Evolutionary conservation across 1,140 invertebrate genomes (phyloP).

Genomic region (Epicauta chinensis): DNA sequence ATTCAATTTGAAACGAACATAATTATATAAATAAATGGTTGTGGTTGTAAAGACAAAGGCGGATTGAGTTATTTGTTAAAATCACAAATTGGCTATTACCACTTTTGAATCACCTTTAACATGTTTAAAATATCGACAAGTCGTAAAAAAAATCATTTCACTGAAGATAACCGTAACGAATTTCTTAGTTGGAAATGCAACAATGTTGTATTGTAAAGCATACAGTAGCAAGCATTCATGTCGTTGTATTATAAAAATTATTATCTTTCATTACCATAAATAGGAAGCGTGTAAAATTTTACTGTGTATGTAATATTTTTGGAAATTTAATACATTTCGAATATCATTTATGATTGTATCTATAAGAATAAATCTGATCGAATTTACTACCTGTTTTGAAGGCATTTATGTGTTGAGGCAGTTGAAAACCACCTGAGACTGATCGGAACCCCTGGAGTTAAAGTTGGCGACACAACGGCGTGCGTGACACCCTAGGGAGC

Average conservation of each 20-base stretch:
- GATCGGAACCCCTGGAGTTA: constrained; percentile 15
- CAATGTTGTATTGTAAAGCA: constrained; percentile 2
- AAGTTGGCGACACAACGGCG: constrained; percentile 17
- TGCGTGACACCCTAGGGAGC: constrained; percentile 16
- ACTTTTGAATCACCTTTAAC: neutral
- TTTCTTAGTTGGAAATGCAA: constrained; percentile 2
- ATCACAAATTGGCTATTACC: neutral
- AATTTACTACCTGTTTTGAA: constrained; percentile 10
- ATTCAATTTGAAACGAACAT: constrained; percentile 4
- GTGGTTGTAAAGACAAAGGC: no score
- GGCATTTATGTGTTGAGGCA: constrained; percentile 14
- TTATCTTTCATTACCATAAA: no score
- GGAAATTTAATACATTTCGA: neutral
- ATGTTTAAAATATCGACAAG: constrained; percentile 3
- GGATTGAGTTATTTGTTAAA: neutral
- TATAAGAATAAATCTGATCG: constrained; percentile 13
- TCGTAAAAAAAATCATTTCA: constrained; percentile 7
- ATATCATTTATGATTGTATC: neutral
- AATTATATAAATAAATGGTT: constrained; percentile 1
- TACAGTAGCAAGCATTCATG: neutral
- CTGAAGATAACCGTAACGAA: constrained; percentile 3
- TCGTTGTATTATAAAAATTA: neutral
- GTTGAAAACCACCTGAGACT: constrained; percentile 12
- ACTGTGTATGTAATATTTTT: no score
- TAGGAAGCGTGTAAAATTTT: no score